Evolutionary conservation across 1,140 invertebrate species (phyloP), one percentile per base, ranked within the genome.

Genomic region (Monomorium pharaonis): DNA sequence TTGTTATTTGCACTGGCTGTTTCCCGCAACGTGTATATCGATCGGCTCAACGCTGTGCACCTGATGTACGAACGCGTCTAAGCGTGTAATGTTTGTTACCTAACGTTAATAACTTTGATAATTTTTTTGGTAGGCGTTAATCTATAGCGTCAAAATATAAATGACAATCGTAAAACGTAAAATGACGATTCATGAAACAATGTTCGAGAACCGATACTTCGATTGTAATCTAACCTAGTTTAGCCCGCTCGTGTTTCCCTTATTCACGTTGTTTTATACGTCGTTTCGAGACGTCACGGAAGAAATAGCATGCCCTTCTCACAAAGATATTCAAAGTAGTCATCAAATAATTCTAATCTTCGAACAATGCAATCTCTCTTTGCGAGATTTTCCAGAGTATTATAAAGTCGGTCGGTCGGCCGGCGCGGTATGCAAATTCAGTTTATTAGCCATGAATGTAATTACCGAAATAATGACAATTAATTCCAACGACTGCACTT

Each of bases 1-100:
- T 91, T 90, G 83, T 60, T 90, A 89, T 91, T 90, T 90, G 87
- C 85, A 81, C 63, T 85, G 56, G 76, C 84, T 78, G 67, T 83
- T 58, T 77, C 84, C 84, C 60, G 49, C 14, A 49, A 72, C 47
- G 77, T 56, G 69, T 72, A 76, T 80, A 90, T 90, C 85, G 90
- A 90, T 90, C 85, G 85, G 24, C 21, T 54, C 30, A 60, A 62
- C 51, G 27, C 0, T 16, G 54, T 18, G 56, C 33, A 65, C 65
- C 44, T 65, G 10, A 14, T 58, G 70, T 62, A 47, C 47, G 51
- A 9, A n/a, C 33, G 51, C 30, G 49, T 56, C 30, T 51, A 47
- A 42, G 33, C 24, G 60, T 44, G 24, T 27, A 37, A 72, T 12
- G 60, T 49, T 54, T 83, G 49, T 69, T 70, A 58, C 62, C 84